Percentiles rank a stretch among this genome's conserved stretches.
Conservation (phyloP, 2,113 vertebrate species). For the Emydocephalus ijimae region DNA sequence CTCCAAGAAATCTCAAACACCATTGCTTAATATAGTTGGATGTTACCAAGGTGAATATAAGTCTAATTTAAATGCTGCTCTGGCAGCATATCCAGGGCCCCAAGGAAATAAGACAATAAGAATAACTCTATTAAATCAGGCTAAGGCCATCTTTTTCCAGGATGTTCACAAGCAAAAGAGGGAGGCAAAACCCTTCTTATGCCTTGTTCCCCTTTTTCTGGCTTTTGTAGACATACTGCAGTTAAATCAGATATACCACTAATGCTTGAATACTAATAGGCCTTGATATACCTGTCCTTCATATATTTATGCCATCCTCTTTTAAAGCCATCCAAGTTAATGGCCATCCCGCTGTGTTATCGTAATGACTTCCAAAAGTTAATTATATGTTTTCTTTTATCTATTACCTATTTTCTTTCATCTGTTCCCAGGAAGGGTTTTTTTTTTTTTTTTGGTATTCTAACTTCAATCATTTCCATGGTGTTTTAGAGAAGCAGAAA, state of each 20-base stretch:
- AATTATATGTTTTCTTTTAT: neutral
- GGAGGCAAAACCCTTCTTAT: neutral
- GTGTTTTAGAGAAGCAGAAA: neutral
- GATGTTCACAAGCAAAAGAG: neutral
- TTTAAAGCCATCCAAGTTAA: neutral
- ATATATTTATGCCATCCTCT: neutral
- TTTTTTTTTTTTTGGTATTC: neutral
- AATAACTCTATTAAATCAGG: neutral
- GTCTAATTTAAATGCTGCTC: neutral
- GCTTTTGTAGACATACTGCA: neutral
- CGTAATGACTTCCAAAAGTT: neutral
- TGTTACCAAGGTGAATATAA: neutral
- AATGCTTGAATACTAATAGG: neutral
- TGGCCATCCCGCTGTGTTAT: neutral
- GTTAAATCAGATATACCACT: neutral
- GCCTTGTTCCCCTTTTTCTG: neutral
- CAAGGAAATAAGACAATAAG: neutral
- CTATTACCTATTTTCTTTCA: neutral
- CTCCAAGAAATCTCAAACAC: neutral
- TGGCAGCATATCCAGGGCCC: neutral
- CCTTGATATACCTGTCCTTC: neutral
- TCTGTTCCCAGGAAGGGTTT: neutral
- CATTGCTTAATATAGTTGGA: neutral
- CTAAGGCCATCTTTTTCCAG: neutral
- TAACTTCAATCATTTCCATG: neutral